Percentiles rank a stretch among this genome's conserved stretches.
These are phyloP conservation scores for Proteles cristata DNA, from an alignment of 2,113 vertebrate genomes.

Conservation along the genomic window DNA sequence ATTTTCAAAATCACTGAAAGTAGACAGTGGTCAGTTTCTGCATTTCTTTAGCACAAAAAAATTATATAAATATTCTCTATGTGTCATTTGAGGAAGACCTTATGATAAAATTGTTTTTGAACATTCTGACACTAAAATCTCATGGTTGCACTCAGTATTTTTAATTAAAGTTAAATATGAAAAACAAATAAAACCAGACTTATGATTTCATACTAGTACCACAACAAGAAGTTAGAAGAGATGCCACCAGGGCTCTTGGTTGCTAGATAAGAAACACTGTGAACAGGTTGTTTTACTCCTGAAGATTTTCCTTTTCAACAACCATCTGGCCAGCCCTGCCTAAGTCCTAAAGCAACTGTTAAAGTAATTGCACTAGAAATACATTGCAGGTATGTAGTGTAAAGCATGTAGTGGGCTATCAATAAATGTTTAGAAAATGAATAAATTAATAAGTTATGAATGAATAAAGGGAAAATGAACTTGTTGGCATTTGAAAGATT, in stretches of 20 bases:
- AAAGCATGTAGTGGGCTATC: background rate
- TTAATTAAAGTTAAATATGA: constrained; percentile 61
- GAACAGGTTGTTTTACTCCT: background rate
- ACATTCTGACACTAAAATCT: constrained; percentile 47
- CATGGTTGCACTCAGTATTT: constrained; percentile 10
- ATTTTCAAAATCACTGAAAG: constrained; percentile 25
- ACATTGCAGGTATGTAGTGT: background rate
- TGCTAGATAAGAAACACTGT: constrained; percentile 9
- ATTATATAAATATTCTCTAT: constrained; percentile 25
- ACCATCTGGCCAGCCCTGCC: background rate
- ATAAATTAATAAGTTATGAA: background rate
- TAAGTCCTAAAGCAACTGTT: constrained; percentile 22
- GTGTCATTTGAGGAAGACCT: background rate
- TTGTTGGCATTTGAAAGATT: constrained; percentile 16
- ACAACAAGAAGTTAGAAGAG: background rate
- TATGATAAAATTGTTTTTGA: constrained; percentile 57
- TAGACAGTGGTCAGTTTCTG: background rate
- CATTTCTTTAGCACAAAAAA: background rate
- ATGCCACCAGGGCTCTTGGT: background rate
- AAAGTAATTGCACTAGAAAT: background rate
- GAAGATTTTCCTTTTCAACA: constrained; percentile 15
- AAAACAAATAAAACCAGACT: constrained; percentile 60
- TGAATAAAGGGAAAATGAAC: background rate
- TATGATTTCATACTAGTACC: background rate
- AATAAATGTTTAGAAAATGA: constrained; percentile 42